A percentile compares a stretch with the other conserved stretches of the same genome.
These are phyloP conservation scores for Enteromius argenteus DNA, from an alignment of 2,797 vertebrate species.

Conservation along the genomic window DNA sequence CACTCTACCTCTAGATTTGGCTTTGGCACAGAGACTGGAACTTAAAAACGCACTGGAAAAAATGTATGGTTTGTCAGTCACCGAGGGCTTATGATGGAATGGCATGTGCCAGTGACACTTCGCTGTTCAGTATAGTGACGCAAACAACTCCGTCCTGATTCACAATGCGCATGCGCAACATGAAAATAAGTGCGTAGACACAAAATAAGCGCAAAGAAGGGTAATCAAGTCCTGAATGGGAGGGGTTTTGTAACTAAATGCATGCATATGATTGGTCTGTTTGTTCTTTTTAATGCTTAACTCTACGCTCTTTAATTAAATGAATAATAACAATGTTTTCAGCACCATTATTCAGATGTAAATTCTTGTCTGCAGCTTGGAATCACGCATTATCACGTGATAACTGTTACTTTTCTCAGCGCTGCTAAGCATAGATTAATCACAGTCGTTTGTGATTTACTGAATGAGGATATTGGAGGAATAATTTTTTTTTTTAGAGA, in stretches of 20 bases:
- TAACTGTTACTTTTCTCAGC: background rate
- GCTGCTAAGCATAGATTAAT: background rate
- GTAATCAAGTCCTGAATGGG: background rate
- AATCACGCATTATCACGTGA: background rate
- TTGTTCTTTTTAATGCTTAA: background rate
- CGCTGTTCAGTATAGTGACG: conserved; percentile 39
- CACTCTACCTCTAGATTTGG: background rate
- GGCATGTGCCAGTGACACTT: background rate
- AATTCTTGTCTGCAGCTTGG: background rate
- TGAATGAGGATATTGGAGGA: background rate
- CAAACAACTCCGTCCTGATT: conserved; percentile 3
- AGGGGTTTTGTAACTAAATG: background rate
- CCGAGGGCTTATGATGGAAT: conserved; percentile 7
- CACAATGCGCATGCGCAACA: conserved; percentile 27
- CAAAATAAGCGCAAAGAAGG: background rate
- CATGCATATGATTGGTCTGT: background rate
- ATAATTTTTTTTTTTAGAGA: background rate
- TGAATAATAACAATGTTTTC: too few species aligned
- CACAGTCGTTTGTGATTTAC: background rate
- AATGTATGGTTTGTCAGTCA: background rate
- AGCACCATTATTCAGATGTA: background rate
- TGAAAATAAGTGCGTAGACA: too few species aligned
- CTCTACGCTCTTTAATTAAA: background rate
- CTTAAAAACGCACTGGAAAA: conserved; percentile 5
- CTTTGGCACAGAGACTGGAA: background rate